Evolutionary conservation across 2,888 invertebrate genomes (phyloP), one percentile per base, ranked within the genome.

Genomic region (Zygaena filipendulae): DNA sequence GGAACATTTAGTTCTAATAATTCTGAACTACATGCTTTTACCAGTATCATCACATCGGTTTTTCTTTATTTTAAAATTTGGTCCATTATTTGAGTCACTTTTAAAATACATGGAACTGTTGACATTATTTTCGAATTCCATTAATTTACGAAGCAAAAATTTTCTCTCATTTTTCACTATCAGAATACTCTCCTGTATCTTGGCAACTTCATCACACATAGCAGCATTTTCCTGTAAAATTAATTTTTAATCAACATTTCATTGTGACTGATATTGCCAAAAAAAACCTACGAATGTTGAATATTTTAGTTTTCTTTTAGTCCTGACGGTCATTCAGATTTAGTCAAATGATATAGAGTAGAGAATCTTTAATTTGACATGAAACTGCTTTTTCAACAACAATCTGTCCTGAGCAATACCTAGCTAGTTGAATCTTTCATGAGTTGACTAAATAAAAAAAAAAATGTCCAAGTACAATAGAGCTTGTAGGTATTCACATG

Each of bases 141-240:
- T 82, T 11, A 94, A 66, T 59, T 92, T 92, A 39, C 87, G 84
- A 13, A 93, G 71, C 22, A 95, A 69, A 63, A 87, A 92, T 41
- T 91, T 84, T 36, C 94, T 82, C 61, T 95, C 94, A 55, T 94
- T 92, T 52, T 91, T 90, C 1, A 90, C 87, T 28, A 88, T 83
- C 13, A 88, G 66, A 25, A 92, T 85, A 58, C 90, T 90, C 48
- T 92, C 89, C 67, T 95, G 94, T 38, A 90, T 85, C 60, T 88
- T 85, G 1, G 91, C 87, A 9, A 94, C 88, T 81, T 95, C 92
- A 75, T 95, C 95, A 62, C 94, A 93, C 2, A 95, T 61, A 3
- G 91, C 90, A 28, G 91, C 88, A 74, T 91, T 92, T 77, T 91
- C 91, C 91, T 91, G 47, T 21, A 48, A 49, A 32, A 28, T 16